Evolutionary conservation across 2,113 vertebrate genomes (phyloP).

Genomic region (Capricornis sumatraensis): DNA sequence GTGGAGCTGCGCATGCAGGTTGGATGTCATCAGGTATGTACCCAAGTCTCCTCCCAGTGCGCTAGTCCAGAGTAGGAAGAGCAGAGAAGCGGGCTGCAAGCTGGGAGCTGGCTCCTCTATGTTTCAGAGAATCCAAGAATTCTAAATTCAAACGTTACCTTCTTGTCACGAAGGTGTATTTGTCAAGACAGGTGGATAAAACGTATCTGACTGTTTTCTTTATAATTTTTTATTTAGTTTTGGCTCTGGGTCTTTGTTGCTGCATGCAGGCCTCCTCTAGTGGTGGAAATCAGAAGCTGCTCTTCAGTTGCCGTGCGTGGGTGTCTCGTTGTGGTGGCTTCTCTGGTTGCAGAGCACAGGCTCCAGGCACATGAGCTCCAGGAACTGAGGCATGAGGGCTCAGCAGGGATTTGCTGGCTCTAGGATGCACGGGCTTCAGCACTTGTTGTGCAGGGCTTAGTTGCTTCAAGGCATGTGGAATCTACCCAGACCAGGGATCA

Average conservation of each 20-base stretch:
- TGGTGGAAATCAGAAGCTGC: neutral
- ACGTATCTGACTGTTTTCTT: neutral
- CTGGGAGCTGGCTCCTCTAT: neutral
- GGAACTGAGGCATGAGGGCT: neutral
- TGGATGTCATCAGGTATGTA: neutral
- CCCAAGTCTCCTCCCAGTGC: neutral
- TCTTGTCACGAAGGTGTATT: neutral
- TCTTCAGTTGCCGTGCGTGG: neutral
- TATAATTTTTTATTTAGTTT: neutral
- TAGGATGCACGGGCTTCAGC: neutral
- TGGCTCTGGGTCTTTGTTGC: neutral
- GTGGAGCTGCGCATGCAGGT: neutral
- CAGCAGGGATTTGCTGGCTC: neutral
- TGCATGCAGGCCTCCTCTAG: neutral
- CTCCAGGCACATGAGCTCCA: neutral
- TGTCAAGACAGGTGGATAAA: neutral
- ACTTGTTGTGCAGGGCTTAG: neutral
- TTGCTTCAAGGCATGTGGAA: rapidly evolving
- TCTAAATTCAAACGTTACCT: neutral
- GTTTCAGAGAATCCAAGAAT: neutral
- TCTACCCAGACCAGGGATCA: neutral
- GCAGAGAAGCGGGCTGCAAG: neutral
- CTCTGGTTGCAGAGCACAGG: neutral
- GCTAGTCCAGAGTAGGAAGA: neutral
- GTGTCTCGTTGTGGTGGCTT: neutral